Base-by-base conservation (phyloP, 2,888 invertebrate genomes). In the Augiades crinisus region DNA sequence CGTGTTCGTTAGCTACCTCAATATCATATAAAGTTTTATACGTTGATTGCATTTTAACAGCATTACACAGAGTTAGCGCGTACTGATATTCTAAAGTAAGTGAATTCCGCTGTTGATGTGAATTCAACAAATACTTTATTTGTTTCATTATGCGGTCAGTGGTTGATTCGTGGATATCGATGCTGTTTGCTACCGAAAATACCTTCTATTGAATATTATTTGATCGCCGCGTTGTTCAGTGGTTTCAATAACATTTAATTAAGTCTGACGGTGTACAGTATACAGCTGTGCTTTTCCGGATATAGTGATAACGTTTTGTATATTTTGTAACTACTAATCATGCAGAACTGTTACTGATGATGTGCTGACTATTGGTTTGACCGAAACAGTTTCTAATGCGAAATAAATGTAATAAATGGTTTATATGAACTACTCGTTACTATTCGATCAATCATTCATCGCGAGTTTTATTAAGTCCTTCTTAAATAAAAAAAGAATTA, bases 91-190 rank as follows among this genome's bases (percentile, higher is more conserved):
- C 10, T 30, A 19, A 30, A 10, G 31, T 12, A 30, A 30, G 19
- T 43, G 7, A 24, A 37, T 36, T 12, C 17, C 10, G 10, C 10
- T 14, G 17, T 47, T 40, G 30, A 38, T 49, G 16, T 22, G 30
- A 13, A 12, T 47, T 22, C 31, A 13, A 40, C 38, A 49, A 49
- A 49, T 33, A 38, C 38, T 47, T 38, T 47, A 40, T 40, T 49
- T 47, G 47, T 40, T 54, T 58, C 38, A 50, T 52, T 52, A 52
- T 57, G 59, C 47, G 54, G 56, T 47, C 53, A 53, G 58, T 17
- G 51, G 53, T 58, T 21, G 34, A 53, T 44, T 51, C 52, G 54
- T 56, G 51, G 31, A 54, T 53, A 55, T 50, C 49, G 54, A 57
- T 47, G 49, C 45, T 44, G 44, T 47, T 34, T 49, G 47, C 16